These are phyloP conservation scores for Notolepis coatsorum DNA, from an alignment of 2,797 vertebrate genomes.

Conservation along the genomic window DNA sequence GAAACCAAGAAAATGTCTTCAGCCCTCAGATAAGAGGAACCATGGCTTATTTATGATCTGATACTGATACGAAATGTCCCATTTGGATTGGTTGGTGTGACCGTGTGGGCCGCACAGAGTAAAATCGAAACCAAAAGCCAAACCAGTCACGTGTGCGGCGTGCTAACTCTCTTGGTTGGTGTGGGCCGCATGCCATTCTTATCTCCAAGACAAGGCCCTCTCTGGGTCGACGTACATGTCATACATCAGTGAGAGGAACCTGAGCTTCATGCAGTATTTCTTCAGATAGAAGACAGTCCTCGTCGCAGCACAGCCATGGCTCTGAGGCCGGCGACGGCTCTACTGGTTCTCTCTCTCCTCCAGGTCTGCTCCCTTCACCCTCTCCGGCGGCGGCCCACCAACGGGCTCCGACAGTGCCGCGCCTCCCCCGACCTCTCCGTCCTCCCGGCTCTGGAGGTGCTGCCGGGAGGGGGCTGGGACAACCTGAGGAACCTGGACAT, in stretches of 20 bases:
- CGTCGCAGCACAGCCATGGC: conserved; percentile 48
- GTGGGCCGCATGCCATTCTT: neutral
- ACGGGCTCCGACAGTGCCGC: conserved; percentile 80
- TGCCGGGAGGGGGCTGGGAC: conserved; percentile 93
- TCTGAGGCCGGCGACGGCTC: conserved; percentile 23
- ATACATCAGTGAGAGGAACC: conserved; percentile 32
- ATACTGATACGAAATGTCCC: too few relatives aligned
- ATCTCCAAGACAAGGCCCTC: neutral
- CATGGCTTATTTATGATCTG: too few relatives aligned
- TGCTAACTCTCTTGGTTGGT: too few relatives aligned
- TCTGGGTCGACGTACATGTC: conserved; percentile 15
- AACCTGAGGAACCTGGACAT: conserved; percentile 91
- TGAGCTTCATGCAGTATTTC: neutral
- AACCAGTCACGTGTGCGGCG: too few relatives aligned
- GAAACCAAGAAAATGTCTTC: too few relatives aligned
- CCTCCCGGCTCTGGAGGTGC: conserved; percentile 84
- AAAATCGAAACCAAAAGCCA: too few relatives aligned
- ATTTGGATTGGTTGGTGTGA: too few relatives aligned
- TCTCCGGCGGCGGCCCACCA: conserved; percentile 54
- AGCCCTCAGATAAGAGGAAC: too few relatives aligned
- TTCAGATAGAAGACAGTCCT: neutral
- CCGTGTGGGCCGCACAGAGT: too few relatives aligned
- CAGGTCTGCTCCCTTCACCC: conserved; percentile 49
- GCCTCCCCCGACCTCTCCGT: conserved; percentile 65
- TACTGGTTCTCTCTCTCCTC: conserved; percentile 57